Conservation (phyloP, 1,140 invertebrate genomes). For the Drosophila pruinosa region DNA sequence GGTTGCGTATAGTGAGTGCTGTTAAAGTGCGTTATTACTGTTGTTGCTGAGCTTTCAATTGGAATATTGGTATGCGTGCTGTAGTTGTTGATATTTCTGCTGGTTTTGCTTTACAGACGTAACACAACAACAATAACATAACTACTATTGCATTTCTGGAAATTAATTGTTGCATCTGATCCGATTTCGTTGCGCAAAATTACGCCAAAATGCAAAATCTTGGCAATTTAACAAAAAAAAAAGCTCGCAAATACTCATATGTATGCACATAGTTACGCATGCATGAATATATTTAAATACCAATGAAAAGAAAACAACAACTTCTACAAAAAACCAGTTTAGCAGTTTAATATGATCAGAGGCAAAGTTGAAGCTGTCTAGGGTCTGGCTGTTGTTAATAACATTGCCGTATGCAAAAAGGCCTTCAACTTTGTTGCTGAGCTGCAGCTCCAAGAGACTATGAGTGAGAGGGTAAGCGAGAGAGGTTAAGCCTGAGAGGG, state of each 20-base stretch:
- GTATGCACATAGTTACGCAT: neutral
- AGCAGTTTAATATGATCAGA: neutral
- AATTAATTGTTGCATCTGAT: slow-evolving; percentile 4
- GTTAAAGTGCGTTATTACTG: slow-evolving; percentile 1
- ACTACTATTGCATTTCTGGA: neutral
- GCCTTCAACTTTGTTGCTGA: slow-evolving; percentile 61
- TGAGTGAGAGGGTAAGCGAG: slow-evolving; percentile 3
- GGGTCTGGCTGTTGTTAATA: slow-evolving; percentile 34
- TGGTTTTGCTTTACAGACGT: neutral
- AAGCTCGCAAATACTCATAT: neutral
- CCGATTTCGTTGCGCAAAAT: neutral
- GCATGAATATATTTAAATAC: slow-evolving; percentile 33
- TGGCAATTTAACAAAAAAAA: neutral
- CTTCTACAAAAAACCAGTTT: slow-evolving; percentile 43
- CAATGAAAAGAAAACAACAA: slow-evolving; percentile 43
- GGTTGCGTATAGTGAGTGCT: no score
- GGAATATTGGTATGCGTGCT: neutral
- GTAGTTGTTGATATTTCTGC: neutral
- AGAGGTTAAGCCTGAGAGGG: neutral
- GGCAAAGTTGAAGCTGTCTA: slow-evolving; percentile 22
- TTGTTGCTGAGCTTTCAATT: slow-evolving; percentile 10
- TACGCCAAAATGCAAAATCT: slow-evolving; percentile 11
- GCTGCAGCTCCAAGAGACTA: slow-evolving; percentile 6
- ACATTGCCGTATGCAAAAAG: slow-evolving; percentile 62
- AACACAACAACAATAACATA: slow-evolving; percentile 6